Evolutionary conservation across 2,888 invertebrate genomes (phyloP).

Genomic region (Oscheius sp.): DNA sequence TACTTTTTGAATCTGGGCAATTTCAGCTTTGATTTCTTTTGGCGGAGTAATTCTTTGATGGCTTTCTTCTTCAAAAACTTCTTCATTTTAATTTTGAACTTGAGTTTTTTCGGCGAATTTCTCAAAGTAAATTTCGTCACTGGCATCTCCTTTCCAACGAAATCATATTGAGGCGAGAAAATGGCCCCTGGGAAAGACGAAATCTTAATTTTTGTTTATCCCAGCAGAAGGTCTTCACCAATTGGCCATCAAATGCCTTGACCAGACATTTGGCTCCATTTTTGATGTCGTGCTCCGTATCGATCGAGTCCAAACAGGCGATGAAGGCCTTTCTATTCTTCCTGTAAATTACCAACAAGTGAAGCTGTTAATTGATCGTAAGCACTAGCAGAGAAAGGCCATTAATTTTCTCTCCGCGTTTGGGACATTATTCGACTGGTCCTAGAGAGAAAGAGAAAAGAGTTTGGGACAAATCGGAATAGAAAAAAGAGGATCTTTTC

Average conservation of each 20-base stretch:
- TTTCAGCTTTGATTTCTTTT: neutral
- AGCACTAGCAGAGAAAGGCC: too few species aligned
- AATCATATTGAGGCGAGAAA: slow-evolving; percentile 27
- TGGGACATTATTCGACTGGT: too few species aligned
- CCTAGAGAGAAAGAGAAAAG: too few species aligned
- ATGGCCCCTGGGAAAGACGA: slow-evolving; percentile 14
- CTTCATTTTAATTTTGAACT: neutral
- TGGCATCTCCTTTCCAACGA: slow-evolving; percentile 24
- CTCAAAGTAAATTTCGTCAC: neutral
- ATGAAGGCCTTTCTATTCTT: slow-evolving; percentile 55
- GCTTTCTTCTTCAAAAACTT: neutral
- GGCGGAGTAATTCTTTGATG: neutral
- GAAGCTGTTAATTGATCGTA: neutral
- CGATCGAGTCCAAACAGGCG: slow-evolving; percentile 54
- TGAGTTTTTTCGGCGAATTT: neutral
- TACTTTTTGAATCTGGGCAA: neutral
- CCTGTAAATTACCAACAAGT: slow-evolving; percentile 31
- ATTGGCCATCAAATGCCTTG: slow-evolving; percentile 55
- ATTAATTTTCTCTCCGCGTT: too few species aligned
- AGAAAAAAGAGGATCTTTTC: too few species aligned
- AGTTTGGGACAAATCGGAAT: too few species aligned
- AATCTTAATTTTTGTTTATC: too few species aligned
- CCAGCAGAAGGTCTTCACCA: slow-evolving; percentile 33
- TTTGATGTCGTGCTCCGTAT: slow-evolving; percentile 55
- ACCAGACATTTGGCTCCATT: slow-evolving; percentile 59